Base-by-base conservation (phyloP, 2,888 invertebrate genomes). In the Apamea anceps region DNA sequence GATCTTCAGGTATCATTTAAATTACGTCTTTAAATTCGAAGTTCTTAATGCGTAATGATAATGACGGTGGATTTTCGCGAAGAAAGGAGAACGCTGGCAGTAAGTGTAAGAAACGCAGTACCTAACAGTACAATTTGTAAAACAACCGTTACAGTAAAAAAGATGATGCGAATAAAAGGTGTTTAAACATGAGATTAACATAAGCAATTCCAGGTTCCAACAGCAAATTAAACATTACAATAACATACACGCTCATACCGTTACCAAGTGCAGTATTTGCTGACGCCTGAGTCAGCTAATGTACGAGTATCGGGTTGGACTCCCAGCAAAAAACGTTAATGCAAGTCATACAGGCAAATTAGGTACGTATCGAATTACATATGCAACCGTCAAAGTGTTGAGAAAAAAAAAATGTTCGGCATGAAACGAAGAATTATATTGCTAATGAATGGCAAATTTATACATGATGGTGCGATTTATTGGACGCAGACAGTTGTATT, bases 281-380 rank as follows among this genome's bases (percentile, higher is more conserved):
- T 85, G 83, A 82, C 76, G 57, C 78, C 91, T 93, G 93, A 94
- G 89, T 94, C 94, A 94, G 93, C 93, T 94, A 94, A 94, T 93
- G 93, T 88, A 80, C 76, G 51, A 83, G 91, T 92, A 89, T 93
- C 91, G 66, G 84, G 90, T 93, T 92, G 80, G 85, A 87, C 67
- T 77, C 80, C 84, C 83, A 60, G 84, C 88, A 91, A 93, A 94
- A 91, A 93, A 91, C 81, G 84, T 81, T 88, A 90, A 92, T 92
- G 93, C 94, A 93, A 94, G 92, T 93, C 93, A 93, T 92, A 92
- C 91, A 84, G 87, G 90, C 91, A 92, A 93, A 94, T 93, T 91
- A 89, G 87, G 79, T 85, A 77, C 74, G 77, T 90, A 90, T 91
- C 87, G 76, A 57, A 78, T 91, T 91, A 85, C 91, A 79, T 70